phyloP scores from a whole-genome alignment of 2,113 vertebrate species.

The Mormyrus iriodes region DNA sequence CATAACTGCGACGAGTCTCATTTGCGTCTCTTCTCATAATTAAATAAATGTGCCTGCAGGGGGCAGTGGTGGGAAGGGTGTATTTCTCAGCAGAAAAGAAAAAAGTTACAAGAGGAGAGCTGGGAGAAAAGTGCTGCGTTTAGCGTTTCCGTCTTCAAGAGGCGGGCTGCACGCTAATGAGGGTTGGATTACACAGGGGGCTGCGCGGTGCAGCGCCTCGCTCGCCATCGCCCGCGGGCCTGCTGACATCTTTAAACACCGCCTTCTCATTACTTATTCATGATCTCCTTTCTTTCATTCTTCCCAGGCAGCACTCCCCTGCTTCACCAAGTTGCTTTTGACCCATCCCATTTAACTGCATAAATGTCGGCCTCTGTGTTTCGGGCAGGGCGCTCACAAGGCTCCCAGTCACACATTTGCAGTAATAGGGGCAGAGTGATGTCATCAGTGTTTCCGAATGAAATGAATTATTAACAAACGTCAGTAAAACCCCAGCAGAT shows the following conservation, averaged over 20 bases:
- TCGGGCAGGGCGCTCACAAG: conserved; percentile 38
- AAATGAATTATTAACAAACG: conserved; percentile 21
- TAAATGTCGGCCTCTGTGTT: conserved; percentile 29
- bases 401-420: conserved; percentile 29
- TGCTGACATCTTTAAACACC: conserved; percentile 55
- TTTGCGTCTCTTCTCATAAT: background rate
- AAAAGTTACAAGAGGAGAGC: conserved; percentile 26
- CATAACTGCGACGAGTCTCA: background rate
- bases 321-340: conserved; percentile 35
- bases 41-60: conserved; percentile 16
- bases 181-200: conserved; percentile 36
- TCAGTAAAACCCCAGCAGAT: background rate
- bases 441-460: conserved; percentile 42
- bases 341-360: conserved; percentile 40
- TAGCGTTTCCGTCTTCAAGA: conserved; percentile 43
- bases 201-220: conserved; percentile 37
- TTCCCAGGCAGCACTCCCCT: conserved; percentile 35
- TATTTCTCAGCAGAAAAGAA: conserved; percentile 24
- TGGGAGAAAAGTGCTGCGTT: conserved; percentile 44
- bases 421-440: conserved; percentile 1
- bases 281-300: background rate
- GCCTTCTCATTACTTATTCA: conserved; percentile 28
- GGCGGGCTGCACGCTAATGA: conserved; percentile 52
- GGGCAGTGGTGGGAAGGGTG: conserved; percentile 29
- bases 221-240: conserved; percentile 41